Percentiles rank a stretch among this genome's conserved stretches.
phyloP scores from a whole-genome alignment of 2,113 vertebrate species.

The Sylvia atricapilla region DNA sequence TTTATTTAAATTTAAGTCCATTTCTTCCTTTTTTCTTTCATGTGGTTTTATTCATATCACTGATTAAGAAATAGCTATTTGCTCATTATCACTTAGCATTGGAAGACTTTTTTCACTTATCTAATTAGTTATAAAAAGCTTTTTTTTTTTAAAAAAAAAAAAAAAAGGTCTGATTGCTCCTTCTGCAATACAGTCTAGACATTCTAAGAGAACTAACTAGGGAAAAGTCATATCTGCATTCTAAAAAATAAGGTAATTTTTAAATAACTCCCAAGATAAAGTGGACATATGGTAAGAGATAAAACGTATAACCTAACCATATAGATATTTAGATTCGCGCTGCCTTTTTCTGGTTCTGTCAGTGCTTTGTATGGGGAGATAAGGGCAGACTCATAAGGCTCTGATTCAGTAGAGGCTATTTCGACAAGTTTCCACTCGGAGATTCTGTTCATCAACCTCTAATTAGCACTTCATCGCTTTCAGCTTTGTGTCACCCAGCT shows the following conservation, averaged over 20 bases:
- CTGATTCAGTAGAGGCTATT: constrained; percentile 63
- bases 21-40: not conserved
- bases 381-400: constrained; percentile 52
- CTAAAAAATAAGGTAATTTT: not conserved
- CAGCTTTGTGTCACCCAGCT: constrained; percentile 76
- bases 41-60: not conserved
- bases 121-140: not conserved
- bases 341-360: not conserved
- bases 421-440: constrained; percentile 65
- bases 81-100: not conserved
- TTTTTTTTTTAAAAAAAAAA: not conserved
- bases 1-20: not conserved
- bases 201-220: not conserved
- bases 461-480: constrained; percentile 83
- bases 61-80: constrained; percentile 8
- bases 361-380: constrained; percentile 29
- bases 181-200: not conserved
- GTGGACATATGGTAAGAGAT: constrained; percentile 32
- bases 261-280: not conserved
- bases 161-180: not conserved
- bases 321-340: constrained; percentile 42
- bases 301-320: constrained; percentile 12
- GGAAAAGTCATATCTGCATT: not conserved
- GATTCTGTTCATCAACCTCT: constrained; percentile 74
- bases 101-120: not conserved